Evolutionary conservation across 2,113 vertebrate species (phyloP).

Genomic region (Eubucco bourcierii): DNA sequence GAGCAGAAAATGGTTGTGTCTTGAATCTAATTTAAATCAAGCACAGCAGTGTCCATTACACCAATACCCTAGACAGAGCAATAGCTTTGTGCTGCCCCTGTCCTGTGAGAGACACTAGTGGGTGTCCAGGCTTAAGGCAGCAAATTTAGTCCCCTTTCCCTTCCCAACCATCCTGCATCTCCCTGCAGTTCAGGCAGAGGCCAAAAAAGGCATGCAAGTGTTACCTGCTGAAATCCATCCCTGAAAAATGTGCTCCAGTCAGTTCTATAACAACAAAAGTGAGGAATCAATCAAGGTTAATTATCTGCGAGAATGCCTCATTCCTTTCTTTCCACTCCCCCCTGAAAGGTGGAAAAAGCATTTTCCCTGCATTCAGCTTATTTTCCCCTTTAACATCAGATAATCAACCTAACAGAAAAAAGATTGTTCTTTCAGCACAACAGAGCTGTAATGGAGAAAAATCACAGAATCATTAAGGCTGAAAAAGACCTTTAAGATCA

Average conservation of each 20-base stretch:
- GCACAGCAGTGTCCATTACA: neutral
- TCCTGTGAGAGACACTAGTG: rapidly evolving
- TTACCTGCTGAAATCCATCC: neutral
- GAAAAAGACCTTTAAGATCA: no score
- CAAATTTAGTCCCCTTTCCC: neutral
- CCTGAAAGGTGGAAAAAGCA: neutral
- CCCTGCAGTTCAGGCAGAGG: neutral
- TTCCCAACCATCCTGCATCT: neutral
- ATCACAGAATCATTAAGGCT: neutral
- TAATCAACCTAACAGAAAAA: neutral
- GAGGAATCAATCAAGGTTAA: neutral
- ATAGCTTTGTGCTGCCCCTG: neutral
- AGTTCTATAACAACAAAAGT: neutral
- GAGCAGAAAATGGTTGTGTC: neutral
- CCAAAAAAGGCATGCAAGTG: neutral
- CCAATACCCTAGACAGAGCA: rapidly evolving
- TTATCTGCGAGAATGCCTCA: neutral
- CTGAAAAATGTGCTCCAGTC: neutral
- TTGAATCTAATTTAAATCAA: neutral
- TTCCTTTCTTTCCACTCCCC: neutral
- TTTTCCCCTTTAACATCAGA: neutral
- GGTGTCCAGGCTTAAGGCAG: neutral
- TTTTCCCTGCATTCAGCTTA: neutral
- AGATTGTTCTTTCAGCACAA: neutral
- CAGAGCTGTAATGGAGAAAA: neutral